Evolutionary conservation across 2,113 vertebrate genomes (phyloP).

Genomic region (Hyaena hyaena): DNA sequence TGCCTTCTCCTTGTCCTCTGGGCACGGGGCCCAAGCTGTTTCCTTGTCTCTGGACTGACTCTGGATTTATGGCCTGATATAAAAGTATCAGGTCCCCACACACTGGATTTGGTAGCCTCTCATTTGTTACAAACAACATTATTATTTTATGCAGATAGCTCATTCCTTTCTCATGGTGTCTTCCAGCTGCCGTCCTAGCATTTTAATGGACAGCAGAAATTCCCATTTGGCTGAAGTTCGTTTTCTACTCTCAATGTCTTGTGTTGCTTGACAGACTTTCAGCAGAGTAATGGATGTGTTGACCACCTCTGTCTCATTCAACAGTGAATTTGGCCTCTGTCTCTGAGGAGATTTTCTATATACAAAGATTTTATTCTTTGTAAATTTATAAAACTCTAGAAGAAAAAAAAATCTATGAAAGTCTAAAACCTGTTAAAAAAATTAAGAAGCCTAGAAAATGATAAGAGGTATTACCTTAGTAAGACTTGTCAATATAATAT

Average conservation of each 20-base stretch:
- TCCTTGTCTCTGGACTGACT: conserved; percentile 46
- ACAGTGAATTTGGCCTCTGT: background rate
- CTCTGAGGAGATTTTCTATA: conserved; percentile 1
- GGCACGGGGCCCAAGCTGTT: conserved; percentile 39
- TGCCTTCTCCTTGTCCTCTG: conserved; percentile 45
- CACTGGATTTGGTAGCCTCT: conserved; percentile 27
- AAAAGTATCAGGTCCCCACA: conserved; percentile 35
- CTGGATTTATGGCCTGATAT: conserved; percentile 61
- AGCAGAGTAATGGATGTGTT: background rate
- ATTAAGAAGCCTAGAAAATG: background rate
- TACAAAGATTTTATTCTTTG: background rate
- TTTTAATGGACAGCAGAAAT: conserved; percentile 50
- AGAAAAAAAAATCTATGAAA: background rate
- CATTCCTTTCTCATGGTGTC: conserved; percentile 40
- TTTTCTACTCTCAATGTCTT: background rate
- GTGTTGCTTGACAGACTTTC: background rate
- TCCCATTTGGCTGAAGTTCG: background rate
- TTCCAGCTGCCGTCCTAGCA: background rate
- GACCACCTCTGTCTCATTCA: background rate
- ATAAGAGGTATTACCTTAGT: background rate
- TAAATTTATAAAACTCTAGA: background rate
- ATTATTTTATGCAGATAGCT: conserved; percentile 56
- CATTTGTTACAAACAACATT: conserved; percentile 56
- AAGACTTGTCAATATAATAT: background rate
- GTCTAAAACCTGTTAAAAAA: conserved; percentile 5